phyloP scores from a whole-genome alignment of 92 coral and sea anemone species.

The Blastomussa wellsi region DNA sequence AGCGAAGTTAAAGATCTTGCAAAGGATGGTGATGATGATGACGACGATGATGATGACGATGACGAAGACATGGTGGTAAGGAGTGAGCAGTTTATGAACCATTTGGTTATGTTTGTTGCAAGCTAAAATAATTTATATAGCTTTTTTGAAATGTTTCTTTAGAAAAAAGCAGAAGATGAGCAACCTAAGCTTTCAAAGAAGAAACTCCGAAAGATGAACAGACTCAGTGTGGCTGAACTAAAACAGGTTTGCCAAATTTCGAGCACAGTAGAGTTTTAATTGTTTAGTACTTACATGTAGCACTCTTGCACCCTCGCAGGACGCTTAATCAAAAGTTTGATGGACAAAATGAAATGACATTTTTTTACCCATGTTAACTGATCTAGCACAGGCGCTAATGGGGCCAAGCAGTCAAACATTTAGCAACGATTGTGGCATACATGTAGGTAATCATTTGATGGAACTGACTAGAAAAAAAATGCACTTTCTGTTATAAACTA shows the following conservation, averaged over 20 bases:
- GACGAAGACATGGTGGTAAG: constrained; percentile 27
- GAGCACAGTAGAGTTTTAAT: background rate
- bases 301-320: background rate
- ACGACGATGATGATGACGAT: constrained; percentile 78
- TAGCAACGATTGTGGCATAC: too few species aligned
- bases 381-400: too few species aligned
- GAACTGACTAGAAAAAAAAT: too few species aligned
- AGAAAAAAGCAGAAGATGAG: constrained; percentile 80
- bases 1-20: constrained; percentile 62
- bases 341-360: too few species aligned
- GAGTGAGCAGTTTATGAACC: background rate
- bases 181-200: constrained; percentile 95
- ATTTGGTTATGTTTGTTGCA: background rate
- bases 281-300: background rate
- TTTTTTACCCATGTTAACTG: too few species aligned
- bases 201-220: constrained; percentile 90
- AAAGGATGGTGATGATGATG: constrained; percentile 73
- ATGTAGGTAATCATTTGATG: background rate
- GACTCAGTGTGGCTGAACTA: constrained; percentile 95
- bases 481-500: too few species aligned
- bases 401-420: too few species aligned
- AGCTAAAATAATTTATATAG: too few species aligned
- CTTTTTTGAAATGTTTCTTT: background rate
- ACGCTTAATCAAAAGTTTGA: too few species aligned
- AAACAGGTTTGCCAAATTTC: constrained; percentile 70